Evolutionary conservation across 2,797 vertebrate genomes (phyloP), one percentile per base, ranked within the genome.

Genomic region (Chelon labrosus): DNA sequence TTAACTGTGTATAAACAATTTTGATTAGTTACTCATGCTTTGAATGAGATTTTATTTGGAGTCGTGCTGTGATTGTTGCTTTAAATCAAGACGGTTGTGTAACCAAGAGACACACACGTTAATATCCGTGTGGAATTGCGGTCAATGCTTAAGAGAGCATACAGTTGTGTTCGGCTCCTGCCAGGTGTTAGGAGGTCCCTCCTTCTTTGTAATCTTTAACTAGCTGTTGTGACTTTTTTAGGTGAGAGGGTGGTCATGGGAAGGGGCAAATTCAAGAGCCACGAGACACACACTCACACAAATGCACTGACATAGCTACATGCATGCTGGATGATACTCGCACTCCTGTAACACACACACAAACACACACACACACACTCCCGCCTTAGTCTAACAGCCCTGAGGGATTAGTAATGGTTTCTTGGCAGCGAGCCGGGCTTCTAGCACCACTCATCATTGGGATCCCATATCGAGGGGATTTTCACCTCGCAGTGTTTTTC

Each of bases 201-300:
- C 14, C 31, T 17, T 4, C 27, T 46, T 75, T 86, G 51, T 85
- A 91, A 90, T 91, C 80, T 90, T 93, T 92, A 92, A 91, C 91
- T 73, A 82, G 75, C 54, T 80, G 75, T 70, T 87, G 82, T 74
- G 66, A 65, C 64, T 63, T 52, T 69, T 58, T 73, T 56, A 65
- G 67, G 80, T 44, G 50, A 31, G 38, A 79, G 52, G 74, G 70
- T 74, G 66, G 78, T 81, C 78, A 85, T 38, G 31, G 57, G 35
- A 74, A 75, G 70, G 62, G 10, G 9, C 27, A 68, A 69, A 82
- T 80, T 68, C 54, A 60, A 65, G 55, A 72, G 75, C 46, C 31
- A 50, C 39, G 25, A 83, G 67, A 73, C 55, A 64, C 55, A 64
- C 75, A 58, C 68, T 69, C 57, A 54, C 49, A 59, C 53, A 37